Evolutionary conservation across 2,888 invertebrate genomes (phyloP), one percentile per base, ranked within the genome.

Genomic region (Allygus modestus): DNA sequence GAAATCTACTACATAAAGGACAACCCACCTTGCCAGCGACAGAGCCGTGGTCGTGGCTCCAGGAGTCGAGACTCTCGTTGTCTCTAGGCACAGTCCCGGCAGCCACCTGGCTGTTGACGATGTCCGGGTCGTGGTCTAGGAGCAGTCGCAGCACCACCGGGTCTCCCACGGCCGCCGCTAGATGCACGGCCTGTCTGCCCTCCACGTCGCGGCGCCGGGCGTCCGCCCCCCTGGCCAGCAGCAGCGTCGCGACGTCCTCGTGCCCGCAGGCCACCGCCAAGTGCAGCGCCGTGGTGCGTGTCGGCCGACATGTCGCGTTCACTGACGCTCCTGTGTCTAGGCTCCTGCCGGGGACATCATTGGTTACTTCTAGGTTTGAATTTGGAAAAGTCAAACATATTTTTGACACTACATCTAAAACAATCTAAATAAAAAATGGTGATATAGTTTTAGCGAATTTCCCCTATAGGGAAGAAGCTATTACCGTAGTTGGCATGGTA

Each of bases 111-210:
- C 28, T 69, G 31, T 77, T 46, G 26, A 73, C 26, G 15, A 73
- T n/a, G 5, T 82, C 83, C 0, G 46, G 79, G 31, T 85, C 61
- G 1, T 26, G 23, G 43, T 81, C 37, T 1, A 85, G 41, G 9
- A 88, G 46, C 0, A 77, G 46, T 33, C 81, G 61, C 20, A 88
- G 82, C 17, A 86, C 54, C 1, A 1, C 89, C 0, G 90, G 89
- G 84, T 92, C 90, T 0, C 92, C 92, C 15, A 90, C 90, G 89
- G 90, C 92, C 0, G 92, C 91, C 0, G 92, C 92, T 7, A 92
- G 88, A 84, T 93, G 92, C 0, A 92, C 87, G 0, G 92, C 92
- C 0, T 92, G 92, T 37, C 37, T 37, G 0, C 92, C 92, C 2
- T 91, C 89, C 15, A 88, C 88, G 87, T 92, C 92, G 43, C 90